These are phyloP conservation scores for Corythornis vintsioides DNA, from an alignment of 2,113 vertebrate genomes.

Conservation along the genomic window DNA sequence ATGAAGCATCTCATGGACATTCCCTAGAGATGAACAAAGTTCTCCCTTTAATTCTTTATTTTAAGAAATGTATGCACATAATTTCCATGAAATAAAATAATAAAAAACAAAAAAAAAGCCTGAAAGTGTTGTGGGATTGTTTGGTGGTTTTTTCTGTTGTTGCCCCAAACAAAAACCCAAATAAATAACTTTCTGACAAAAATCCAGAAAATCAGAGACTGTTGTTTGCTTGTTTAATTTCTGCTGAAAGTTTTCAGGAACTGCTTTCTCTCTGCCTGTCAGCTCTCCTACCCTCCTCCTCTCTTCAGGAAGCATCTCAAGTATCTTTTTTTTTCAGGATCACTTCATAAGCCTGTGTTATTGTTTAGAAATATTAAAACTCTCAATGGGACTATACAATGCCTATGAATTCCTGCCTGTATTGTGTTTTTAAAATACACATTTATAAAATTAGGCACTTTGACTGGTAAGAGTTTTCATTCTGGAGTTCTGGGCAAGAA, in stretches of 20 bases:
- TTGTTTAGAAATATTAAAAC: slow-evolving; percentile 13
- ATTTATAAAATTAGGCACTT: not conserved
- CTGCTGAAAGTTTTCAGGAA: slow-evolving; percentile 10
- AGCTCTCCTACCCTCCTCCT: not conserved
- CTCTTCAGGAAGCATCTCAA: not conserved
- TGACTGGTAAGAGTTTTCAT: not conserved
- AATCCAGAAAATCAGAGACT: not conserved
- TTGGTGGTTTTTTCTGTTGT: not conserved
- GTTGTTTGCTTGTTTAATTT: slow-evolving; percentile 19
- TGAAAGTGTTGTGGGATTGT: not conserved
- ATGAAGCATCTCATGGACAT: not conserved
- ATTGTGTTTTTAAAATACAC: not conserved
- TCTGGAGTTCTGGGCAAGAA: not conserved
- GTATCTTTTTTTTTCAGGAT: not conserved
- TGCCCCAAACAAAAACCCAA: not conserved
- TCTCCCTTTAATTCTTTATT: not conserved
- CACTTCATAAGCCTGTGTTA: not conserved
- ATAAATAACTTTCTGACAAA: not conserved
- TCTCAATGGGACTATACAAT: not conserved
- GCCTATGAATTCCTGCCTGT: not conserved
- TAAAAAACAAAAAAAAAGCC: not conserved
- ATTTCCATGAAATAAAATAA: not conserved
- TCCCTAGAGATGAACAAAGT: slow-evolving; percentile 2
- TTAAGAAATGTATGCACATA: not conserved
- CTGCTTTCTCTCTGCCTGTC: slow-evolving; percentile 27